Evolutionary conservation across 2,113 vertebrate genomes (phyloP).

Genomic region (Gallinago undulata): DNA sequence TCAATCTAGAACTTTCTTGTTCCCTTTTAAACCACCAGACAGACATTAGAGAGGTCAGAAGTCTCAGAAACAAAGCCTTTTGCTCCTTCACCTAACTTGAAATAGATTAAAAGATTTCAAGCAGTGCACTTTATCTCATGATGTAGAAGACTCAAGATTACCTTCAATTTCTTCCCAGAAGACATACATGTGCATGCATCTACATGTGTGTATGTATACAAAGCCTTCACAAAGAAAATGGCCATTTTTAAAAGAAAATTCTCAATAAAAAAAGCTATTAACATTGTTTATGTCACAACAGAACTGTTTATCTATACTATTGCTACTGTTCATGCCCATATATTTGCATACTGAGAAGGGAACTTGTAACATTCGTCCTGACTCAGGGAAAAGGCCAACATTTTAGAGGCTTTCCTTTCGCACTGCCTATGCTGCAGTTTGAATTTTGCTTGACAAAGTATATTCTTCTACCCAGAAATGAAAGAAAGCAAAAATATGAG

Average conservation of each 20-base stretch:
- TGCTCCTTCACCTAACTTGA: neutral
- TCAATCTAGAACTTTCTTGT: neutral
- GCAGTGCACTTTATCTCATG: neutral
- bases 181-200: accelerated
- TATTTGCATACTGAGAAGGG: neutral
- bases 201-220: accelerated
- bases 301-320: neutral
- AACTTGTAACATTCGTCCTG: neutral
- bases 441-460: neutral
- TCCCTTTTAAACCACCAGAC: neutral
- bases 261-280: neutral
- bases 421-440: neutral
- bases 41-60: neutral
- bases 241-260: neutral
- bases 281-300: neutral
- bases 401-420: neutral
- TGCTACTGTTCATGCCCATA: neutral
- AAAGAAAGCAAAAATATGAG: neutral
- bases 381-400: neutral
- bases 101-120: neutral
- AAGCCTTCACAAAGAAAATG: neutral
- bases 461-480: neutral
- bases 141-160: neutral
- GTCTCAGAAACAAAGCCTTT: neutral
- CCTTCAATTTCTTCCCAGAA: neutral